Evolutionary conservation across 1,140 invertebrate species (phyloP), one percentile per base, ranked within the genome.

Genomic region (Zeugodacus cucurbitae): DNA sequence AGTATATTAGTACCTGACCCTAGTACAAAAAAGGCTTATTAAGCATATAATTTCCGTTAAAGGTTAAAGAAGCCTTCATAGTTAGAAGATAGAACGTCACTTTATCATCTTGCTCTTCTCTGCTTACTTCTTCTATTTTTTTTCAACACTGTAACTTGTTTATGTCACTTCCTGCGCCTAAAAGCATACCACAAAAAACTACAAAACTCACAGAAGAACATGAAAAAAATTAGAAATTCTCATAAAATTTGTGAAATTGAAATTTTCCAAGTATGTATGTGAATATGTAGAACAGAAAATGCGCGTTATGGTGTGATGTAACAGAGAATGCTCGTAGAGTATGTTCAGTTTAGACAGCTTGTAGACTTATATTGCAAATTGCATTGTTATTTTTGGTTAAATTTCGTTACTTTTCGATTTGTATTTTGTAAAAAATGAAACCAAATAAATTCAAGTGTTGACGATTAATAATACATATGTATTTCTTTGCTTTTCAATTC

Each of bases 371-470:
- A 41, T 6, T 87, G 32, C 37, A 44, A 64, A 14, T 54, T 54
- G 48, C 48, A 54, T 54, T 54, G 20, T 59, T 64, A 54, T 54
- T 54, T 17, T 59, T 64, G 8, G 44, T 37, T 87, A 57, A 87
- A 64, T 14, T 62, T 87, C 32, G 58, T 64, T 87, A 41, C 2
- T 87, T 87, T n/a, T 64, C 41, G 48, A 14, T 87, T 54, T 86
- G 7, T 17, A n/a, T 37, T 37, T 64, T 87, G 14, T 86, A 34
- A 59, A 86, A 59, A 86, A 86, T 87, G 37, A 87, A 62, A 62
- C 74, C 74, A 82, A 82, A 82, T 82, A 82, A 82, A 82, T 82
- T 82, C 74, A 82, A 82, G 74, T 48, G 41, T 44, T 82, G 74
- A 48, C 41, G 74, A 44, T 82, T 48, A 82, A 70, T 86, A 34